These are phyloP conservation scores for Leucophenga montana DNA, from an alignment of 2,888 invertebrate genomes.

Conservation along the genomic window DNA sequence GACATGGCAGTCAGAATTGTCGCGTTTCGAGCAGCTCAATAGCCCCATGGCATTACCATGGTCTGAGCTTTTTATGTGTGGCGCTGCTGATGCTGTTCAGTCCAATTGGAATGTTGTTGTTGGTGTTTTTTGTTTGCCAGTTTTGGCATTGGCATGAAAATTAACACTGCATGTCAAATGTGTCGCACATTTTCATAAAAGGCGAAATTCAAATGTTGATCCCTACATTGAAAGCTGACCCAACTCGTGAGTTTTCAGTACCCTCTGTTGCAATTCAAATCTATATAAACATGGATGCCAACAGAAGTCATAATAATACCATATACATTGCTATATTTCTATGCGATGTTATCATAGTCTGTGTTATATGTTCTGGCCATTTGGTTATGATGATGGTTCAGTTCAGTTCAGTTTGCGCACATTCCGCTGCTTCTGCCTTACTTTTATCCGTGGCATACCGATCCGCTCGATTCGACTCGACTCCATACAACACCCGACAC, in stretches of 20 bases:
- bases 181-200: slow-evolving; percentile 35
- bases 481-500: neutral
- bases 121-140: too few relatives aligned
- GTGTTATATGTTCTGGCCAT: neutral
- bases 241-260: too few relatives aligned
- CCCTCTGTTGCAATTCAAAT: neutral
- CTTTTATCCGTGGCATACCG: neutral
- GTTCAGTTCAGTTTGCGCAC: neutral
- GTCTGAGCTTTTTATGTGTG: neutral
- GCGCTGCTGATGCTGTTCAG: slow-evolving; percentile 9
- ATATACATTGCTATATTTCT: neutral
- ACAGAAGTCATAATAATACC: slow-evolving; percentile 16
- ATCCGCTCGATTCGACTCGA: neutral
- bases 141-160: slow-evolving; percentile 1
- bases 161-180: slow-evolving; percentile 38
- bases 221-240: neutral
- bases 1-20: slow-evolving; percentile 7
- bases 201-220: slow-evolving; percentile 28
- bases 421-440: neutral
- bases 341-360: too few relatives aligned
- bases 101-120: slow-evolving; percentile 9
- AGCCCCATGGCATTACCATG: neutral
- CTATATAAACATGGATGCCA: neutral
- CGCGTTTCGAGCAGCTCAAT: neutral
- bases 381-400: too few relatives aligned